These are phyloP conservation scores for Stercorarius parasiticus DNA, from an alignment of 2,113 vertebrate species.

Conservation along the genomic window DNA sequence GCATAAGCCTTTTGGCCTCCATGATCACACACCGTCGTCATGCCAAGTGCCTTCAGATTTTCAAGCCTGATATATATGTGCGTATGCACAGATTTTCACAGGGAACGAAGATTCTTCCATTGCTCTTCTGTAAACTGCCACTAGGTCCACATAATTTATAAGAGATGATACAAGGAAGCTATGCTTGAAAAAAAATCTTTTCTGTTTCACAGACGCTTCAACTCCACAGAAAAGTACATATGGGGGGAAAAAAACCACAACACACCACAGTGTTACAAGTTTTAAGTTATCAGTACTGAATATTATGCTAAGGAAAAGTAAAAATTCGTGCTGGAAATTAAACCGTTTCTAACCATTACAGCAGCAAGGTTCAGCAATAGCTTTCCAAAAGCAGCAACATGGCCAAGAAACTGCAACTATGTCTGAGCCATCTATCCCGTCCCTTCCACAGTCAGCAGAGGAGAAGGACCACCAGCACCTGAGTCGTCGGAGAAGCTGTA, in stretches of 20 bases:
- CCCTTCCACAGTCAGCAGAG: not conserved
- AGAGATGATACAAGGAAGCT: not conserved
- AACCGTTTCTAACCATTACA: not conserved
- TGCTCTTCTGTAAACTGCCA: not conserved
- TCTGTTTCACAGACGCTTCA: not conserved
- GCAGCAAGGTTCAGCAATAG: not conserved
- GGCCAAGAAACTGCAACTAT: not conserved
- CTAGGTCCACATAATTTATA: not conserved
- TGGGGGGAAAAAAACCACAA: fast-evolving
- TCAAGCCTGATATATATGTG: not conserved
- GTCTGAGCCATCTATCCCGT: not conserved
- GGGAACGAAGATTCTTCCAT: not conserved
- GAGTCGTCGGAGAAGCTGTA: not conserved
- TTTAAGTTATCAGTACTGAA: not conserved
- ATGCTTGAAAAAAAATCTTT: not conserved
- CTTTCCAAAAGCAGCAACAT: not conserved
- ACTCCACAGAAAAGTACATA: too few relatives aligned
- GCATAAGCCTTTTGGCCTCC: not conserved
- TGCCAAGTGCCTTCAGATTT: not conserved
- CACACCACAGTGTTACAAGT: not conserved
- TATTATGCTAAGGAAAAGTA: not conserved
- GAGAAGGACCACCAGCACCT: not conserved
- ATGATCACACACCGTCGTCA: fast-evolving
- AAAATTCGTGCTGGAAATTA: not conserved
- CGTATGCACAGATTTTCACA: not conserved